Conservation (phyloP, 2,797 vertebrate species). For the Muraenolepis orangiensis region DNA sequence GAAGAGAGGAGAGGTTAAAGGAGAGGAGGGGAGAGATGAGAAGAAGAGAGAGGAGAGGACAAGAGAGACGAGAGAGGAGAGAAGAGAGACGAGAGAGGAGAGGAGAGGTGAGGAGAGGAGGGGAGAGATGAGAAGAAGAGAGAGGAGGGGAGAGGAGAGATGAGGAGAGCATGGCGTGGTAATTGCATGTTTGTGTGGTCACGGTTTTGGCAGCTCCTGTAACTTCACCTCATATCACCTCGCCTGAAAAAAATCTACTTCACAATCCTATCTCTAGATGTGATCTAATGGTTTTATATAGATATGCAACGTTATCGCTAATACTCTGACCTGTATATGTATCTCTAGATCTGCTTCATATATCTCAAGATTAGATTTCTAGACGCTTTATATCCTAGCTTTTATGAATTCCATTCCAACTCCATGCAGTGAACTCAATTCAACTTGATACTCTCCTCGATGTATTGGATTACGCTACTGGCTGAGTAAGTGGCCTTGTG, state of each 20-base stretch:
- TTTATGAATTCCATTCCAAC: no score
- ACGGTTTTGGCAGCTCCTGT: not conserved
- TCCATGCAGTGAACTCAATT: no score
- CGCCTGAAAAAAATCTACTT: not conserved
- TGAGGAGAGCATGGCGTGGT: not conserved
- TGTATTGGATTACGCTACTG: not conserved
- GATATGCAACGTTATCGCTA: no score
- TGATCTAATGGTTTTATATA: no score
- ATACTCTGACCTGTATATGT: not conserved
- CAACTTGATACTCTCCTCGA: no score
- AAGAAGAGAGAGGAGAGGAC: no score
- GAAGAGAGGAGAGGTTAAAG: no score
- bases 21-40: not conserved
- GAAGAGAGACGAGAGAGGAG: not conserved
- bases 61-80: not conserved
- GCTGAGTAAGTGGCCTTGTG: not conserved
- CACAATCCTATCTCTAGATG: not conserved
- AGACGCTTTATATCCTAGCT: no score
- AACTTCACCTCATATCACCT: not conserved
- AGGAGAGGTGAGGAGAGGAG: no score
- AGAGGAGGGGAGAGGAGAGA: not conserved
- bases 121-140: constrained; percentile 6
- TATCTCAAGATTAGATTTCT: no score
- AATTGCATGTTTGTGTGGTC: not conserved
- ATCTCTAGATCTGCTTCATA: no score